Evolutionary conservation across 2,888 invertebrate genomes (phyloP).

Genomic region (Eupithecia tripunctaria): DNA sequence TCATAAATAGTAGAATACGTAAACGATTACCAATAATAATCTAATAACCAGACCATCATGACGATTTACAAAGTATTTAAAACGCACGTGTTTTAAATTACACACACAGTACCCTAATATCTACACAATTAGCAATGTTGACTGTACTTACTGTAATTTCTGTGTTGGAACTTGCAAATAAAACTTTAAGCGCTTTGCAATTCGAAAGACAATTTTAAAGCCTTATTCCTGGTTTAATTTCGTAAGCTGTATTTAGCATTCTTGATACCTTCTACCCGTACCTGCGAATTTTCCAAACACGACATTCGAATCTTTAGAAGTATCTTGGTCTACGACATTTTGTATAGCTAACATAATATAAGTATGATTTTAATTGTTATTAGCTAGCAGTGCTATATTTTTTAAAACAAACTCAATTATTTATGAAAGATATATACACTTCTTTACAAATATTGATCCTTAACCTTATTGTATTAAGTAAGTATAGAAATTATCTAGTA

Average conservation of each 20-base stretch:
- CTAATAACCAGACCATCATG: not conserved
- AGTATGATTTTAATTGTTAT: no score
- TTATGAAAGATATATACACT: not conserved
- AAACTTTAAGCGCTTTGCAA: slow-evolving; percentile 20
- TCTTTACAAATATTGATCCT: no score
- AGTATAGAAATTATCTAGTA: no score
- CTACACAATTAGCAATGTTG: not conserved
- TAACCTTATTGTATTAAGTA: no score
- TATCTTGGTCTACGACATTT: not conserved
- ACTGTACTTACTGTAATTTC: slow-evolving; percentile 7
- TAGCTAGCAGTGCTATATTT: no score
- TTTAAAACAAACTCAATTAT: no score
- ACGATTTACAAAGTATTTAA: not conserved
- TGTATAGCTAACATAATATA: no score
- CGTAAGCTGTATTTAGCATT: slow-evolving; percentile 1
- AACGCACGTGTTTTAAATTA: not conserved
- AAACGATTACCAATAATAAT: not conserved
- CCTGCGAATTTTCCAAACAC: not conserved
- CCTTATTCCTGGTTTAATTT: slow-evolving; percentile 6
- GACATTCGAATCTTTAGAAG: not conserved
- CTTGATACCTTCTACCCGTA: not conserved
- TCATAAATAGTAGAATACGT: not conserved
- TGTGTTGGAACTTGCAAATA: slow-evolving; percentile 15
- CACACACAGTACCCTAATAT: not conserved
- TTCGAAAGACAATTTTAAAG: slow-evolving; percentile 14